phyloP scores from a whole-genome alignment of 2,113 vertebrate species.

The Tauraco erythrolophus region DNA sequence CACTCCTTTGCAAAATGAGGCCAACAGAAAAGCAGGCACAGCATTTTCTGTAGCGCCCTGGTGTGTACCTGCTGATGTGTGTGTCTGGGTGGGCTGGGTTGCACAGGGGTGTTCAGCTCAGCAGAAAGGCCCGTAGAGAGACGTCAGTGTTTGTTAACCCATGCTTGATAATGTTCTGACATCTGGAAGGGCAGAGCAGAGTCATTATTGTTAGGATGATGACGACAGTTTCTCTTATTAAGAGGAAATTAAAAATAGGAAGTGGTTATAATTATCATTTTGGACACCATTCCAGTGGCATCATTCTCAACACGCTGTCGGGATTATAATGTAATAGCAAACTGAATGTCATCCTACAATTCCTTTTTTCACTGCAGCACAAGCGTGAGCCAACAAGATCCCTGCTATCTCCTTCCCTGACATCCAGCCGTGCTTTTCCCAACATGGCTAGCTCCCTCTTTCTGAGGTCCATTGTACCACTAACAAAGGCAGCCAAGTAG shows the following conservation, averaged over 20 bases:
- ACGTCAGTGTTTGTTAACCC: neutral
- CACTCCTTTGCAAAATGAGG: neutral
- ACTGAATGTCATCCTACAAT: constrained; percentile 7
- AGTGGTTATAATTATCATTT: constrained; percentile 22
- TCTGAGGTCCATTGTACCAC: neutral
- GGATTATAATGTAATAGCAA: constrained; percentile 2
- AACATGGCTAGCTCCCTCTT: neutral
- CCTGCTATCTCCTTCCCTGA: neutral
- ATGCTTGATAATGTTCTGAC: neutral
- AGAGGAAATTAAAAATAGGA: constrained; percentile 59
- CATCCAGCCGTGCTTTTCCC: neutral
- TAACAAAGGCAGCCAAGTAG: constrained; percentile 28
- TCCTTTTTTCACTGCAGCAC: neutral
- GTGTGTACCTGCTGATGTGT: neutral
- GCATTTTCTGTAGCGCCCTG: neutral
- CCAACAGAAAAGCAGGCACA: neutral
- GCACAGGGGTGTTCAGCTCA: neutral
- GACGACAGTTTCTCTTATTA: neutral
- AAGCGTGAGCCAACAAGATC: neutral
- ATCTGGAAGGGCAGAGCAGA: constrained; percentile 31
- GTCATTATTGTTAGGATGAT: neutral
- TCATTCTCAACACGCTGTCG: neutral
- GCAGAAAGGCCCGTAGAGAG: neutral
- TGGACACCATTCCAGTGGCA: constrained; percentile 5
- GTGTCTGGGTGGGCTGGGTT: neutral